phyloP scores from a whole-genome alignment of 1,140 invertebrate species.

The Bombus pascuorum region DNA sequence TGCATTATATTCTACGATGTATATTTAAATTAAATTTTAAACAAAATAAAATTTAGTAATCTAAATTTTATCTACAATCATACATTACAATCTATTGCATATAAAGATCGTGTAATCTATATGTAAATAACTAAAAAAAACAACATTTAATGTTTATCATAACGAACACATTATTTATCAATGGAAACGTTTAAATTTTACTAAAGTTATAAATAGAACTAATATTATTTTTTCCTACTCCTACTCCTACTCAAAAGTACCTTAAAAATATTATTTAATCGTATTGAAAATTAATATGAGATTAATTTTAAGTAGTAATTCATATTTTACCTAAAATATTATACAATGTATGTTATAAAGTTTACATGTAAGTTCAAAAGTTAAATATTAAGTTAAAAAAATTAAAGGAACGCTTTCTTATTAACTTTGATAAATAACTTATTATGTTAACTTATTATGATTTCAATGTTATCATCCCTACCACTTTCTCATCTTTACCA shows the following conservation, averaged over 20 bases:
- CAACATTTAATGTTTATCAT: neutral
- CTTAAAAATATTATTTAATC: neutral
- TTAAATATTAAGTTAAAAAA: neutral
- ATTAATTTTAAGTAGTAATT: neutral
- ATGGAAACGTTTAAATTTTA: neutral
- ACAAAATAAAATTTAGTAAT: neutral
- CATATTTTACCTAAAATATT: neutral
- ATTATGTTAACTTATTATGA: neutral
- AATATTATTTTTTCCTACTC: neutral
- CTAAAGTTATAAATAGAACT: neutral
- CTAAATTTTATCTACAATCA: neutral
- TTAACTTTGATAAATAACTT: neutral
- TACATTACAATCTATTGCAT: too few species aligned
- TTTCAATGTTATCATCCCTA: slow-evolving; percentile 2
- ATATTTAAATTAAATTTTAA: neutral
- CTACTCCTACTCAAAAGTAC: neutral
- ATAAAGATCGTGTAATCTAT: neutral
- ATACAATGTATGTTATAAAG: neutral
- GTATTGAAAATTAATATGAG: neutral
- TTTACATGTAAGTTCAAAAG: neutral
- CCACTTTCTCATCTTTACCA: neutral
- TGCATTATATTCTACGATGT: neutral
- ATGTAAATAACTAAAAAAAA: neutral
- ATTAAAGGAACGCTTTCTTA: neutral
- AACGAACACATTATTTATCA: neutral